phyloP scores from a whole-genome alignment of 2,113 vertebrate genomes.

The Serinus canaria region DNA sequence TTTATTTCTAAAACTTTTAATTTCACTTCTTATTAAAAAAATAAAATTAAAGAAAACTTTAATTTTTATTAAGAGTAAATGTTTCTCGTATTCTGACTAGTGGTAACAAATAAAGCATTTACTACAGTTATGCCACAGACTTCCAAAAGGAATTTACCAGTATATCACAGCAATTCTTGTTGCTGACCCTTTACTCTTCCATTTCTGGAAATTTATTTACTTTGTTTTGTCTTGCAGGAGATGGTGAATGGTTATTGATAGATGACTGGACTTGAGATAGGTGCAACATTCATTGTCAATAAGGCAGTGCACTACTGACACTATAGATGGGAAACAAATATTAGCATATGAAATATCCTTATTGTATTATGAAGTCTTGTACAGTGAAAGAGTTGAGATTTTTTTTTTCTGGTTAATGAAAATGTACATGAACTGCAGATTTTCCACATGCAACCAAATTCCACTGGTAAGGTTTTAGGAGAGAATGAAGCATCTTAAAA shows the following conservation, averaged over 20 bases:
- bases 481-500: neutral
- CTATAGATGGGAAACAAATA: neutral
- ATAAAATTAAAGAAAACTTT: neutral
- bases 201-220: neutral
- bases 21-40: neutral
- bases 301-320: neutral
- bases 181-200: neutral
- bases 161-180: neutral
- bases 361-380: neutral
- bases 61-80: neutral
- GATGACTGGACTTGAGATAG: neutral
- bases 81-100: neutral
- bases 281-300: neutral
- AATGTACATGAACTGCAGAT: neutral
- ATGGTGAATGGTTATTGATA: neutral
- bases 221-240: neutral
- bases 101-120: neutral
- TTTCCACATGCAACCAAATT: neutral
- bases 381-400: neutral
- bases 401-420: neutral
- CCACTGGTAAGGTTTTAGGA: neutral
- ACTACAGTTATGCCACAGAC: accelerated
- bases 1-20: neutral
- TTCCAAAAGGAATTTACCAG: neutral
- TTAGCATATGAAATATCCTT: neutral